These are phyloP conservation scores for Parazoanthus darwini DNA, from an alignment of 92 coral and sea anemone genomes.

Conservation along the genomic window DNA sequence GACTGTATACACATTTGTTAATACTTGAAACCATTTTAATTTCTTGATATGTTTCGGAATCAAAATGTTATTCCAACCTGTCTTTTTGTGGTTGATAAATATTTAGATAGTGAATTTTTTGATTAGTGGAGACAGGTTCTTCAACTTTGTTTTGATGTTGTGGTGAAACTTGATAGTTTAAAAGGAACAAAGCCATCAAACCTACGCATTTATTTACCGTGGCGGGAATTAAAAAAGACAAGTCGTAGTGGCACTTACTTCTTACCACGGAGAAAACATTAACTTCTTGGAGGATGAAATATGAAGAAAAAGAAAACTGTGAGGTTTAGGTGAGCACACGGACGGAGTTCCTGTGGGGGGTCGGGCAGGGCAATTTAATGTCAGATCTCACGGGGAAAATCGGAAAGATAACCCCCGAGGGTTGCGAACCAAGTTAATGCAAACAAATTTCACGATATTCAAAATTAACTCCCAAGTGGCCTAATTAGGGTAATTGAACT, in stretches of 20 bases:
- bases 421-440: not conserved
- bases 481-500: not conserved
- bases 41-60: not conserved
- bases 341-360: not conserved
- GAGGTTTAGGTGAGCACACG: not conserved
- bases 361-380: not conserved
- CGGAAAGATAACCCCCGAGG: not conserved
- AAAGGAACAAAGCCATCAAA: not conserved
- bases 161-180: slow-evolving; percentile 1
- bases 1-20: not conserved
- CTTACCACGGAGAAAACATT: not conserved
- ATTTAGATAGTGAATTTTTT: not conserved
- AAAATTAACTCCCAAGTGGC: not conserved
- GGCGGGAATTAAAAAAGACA: not conserved
- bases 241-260: not conserved
- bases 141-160: not conserved
- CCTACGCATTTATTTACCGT: not conserved
- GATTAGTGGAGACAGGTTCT: not conserved
- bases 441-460: not conserved
- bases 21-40: not conserved
- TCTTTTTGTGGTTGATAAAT: not conserved
- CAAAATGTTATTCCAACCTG: not conserved
- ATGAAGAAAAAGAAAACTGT: not conserved
- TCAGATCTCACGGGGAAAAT: not conserved
- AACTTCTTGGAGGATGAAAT: not conserved